phyloP scores from a whole-genome alignment of 2,113 vertebrate species.

The Lycaon pictus region DNA sequence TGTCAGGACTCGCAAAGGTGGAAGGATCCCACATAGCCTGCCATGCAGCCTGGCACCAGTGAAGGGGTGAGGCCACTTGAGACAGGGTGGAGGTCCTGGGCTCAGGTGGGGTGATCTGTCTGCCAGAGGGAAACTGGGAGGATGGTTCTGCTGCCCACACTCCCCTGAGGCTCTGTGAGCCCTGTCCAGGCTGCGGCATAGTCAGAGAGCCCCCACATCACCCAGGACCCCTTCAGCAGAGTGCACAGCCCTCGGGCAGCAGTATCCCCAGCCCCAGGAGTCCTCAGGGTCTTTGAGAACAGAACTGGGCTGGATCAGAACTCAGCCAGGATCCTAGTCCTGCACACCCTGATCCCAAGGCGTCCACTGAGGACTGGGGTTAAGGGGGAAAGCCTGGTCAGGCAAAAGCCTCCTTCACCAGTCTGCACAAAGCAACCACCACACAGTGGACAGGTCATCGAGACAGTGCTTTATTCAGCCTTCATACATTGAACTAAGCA shows the following conservation, averaged over 20 bases:
- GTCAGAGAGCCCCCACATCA: neutral
- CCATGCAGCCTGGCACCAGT: fast-evolving
- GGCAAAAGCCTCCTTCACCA: fast-evolving
- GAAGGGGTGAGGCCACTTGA: neutral
- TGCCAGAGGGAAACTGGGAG: neutral
- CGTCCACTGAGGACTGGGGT: fast-evolving
- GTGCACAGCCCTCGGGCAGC: neutral
- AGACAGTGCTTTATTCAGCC: slow-evolving; percentile 44
- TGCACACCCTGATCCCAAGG: neutral
- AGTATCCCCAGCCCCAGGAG: neutral
- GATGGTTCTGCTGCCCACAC: neutral
- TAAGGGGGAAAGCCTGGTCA: neutral
- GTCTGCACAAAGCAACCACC: neutral
- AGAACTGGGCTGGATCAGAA: too few species aligned
- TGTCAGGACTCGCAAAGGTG: neutral
- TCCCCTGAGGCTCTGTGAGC: neutral
- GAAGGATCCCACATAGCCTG: fast-evolving
- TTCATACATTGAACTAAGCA: neutral
- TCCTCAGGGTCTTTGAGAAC: neutral
- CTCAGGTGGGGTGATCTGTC: neutral
- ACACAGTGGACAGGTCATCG: neutral
- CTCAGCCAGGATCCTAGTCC: neutral
- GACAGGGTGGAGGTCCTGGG: neutral
- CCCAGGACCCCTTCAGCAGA: too few species aligned
- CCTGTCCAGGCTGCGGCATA: neutral